These are phyloP conservation scores for Apis cerana DNA, from an alignment of 1,140 invertebrate genomes.

Conservation along the genomic window DNA sequence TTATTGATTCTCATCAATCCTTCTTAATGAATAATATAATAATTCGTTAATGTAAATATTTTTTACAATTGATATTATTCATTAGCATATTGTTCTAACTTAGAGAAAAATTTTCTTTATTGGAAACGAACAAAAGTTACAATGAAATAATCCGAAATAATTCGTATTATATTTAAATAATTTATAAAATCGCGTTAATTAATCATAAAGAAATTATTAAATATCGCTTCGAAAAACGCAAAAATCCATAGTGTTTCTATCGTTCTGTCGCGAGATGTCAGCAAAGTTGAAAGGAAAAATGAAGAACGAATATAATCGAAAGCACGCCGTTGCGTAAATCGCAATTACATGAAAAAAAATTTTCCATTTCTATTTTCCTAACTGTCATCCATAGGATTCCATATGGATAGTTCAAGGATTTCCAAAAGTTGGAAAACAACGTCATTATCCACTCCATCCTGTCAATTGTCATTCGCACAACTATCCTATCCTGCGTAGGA, in stretches of 20 bases:
- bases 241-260: too few relatives aligned
- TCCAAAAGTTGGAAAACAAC: background rate
- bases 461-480: background rate
- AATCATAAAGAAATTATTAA: too few relatives aligned
- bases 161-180: too few relatives aligned
- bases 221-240: too few relatives aligned
- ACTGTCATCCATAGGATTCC: background rate
- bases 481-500: background rate
- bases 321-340: too few relatives aligned
- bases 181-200: too few relatives aligned
- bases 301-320: too few relatives aligned
- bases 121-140: too few relatives aligned
- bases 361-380: background rate
- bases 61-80: slow-evolving; percentile 28
- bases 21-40: slow-evolving; percentile 11
- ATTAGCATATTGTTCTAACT: too few relatives aligned
- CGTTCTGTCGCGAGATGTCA: too few relatives aligned
- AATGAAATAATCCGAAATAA: too few relatives aligned
- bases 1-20: slow-evolving; percentile 44
- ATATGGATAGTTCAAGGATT: background rate
- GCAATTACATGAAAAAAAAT: background rate
- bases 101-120: background rate
- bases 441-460: slow-evolving; percentile 1
- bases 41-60: slow-evolving; percentile 38
- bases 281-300: too few relatives aligned